Evolutionary conservation across 1,140 invertebrate species (phyloP).

Genomic region (Eciton burchellii): DNA sequence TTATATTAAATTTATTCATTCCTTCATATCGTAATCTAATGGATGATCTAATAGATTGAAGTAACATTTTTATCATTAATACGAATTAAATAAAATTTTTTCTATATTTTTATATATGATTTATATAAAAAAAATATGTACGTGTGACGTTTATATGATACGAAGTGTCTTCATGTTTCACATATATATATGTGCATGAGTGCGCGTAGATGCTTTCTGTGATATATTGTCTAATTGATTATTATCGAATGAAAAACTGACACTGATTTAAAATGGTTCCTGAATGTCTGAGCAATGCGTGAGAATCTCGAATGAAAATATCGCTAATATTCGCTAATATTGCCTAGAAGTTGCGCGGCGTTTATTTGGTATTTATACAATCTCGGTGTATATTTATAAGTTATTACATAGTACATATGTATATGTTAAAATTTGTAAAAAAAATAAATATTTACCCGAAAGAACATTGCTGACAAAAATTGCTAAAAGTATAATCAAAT

Average conservation of each 20-base stretch:
- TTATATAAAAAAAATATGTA: constrained; percentile 7
- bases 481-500: constrained; percentile 5
- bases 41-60: background rate
- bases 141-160: constrained; percentile 19
- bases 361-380: constrained; percentile 36
- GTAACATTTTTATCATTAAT: constrained; percentile 13
- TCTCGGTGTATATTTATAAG: constrained; percentile 20
- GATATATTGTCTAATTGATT: constrained; percentile 18
- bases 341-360: background rate
- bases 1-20: constrained; percentile 1
- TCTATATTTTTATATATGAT: constrained; percentile 49
- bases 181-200: background rate
- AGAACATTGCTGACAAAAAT: background rate
- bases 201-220: background rate
- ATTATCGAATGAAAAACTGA: constrained; percentile 7
- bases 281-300: background rate
- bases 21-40: constrained; percentile 2
- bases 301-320: constrained; percentile 11
- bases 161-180: background rate
- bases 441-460: constrained; percentile 45
- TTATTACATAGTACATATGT: background rate
- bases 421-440: constrained; percentile 13
- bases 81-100: constrained; percentile 24
- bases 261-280: background rate
- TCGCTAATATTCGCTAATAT: background rate